Conservation (phyloP, 2,888 invertebrate genomes). For the Pseudococcus jackbeardsleyi region DNA sequence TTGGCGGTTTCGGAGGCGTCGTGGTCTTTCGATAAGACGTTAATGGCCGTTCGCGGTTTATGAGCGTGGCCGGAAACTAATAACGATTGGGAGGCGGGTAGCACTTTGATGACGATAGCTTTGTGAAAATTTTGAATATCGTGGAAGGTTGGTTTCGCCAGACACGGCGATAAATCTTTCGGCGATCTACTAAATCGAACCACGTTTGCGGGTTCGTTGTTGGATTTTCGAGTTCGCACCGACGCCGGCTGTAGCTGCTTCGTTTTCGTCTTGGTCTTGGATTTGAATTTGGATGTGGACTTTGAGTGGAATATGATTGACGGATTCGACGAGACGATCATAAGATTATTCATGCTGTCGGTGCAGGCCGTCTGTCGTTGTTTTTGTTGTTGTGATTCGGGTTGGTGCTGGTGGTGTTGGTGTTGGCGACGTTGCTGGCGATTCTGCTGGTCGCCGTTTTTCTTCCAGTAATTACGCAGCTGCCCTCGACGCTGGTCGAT, state of each 20-base stretch:
- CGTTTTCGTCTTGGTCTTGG: background rate
- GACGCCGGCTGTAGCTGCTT: no score
- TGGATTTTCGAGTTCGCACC: background rate
- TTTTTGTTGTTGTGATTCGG: no score
- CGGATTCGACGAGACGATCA: background rate
- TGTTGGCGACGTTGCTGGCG: no score
- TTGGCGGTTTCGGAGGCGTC: background rate
- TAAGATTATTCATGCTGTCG: constrained; percentile 26
- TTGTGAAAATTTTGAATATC: background rate
- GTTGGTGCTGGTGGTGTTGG: no score
- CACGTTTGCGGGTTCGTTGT: background rate
- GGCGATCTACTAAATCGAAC: no score
- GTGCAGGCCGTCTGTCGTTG: background rate
- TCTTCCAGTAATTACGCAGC: background rate
- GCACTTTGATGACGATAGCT: background rate
- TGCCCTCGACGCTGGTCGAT: constrained; percentile 27
- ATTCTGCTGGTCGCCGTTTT: background rate
- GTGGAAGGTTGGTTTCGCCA: background rate
- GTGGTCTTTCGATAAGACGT: background rate
- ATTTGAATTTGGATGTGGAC: no score
- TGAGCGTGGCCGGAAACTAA: background rate
- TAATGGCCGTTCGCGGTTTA: background rate
- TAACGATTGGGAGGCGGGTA: background rate
- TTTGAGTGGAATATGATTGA: background rate
- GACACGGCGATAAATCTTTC: background rate